These are phyloP conservation scores for Noctuana brunneofusca DNA, from an alignment of 2,888 invertebrate species.

Conservation along the genomic window DNA sequence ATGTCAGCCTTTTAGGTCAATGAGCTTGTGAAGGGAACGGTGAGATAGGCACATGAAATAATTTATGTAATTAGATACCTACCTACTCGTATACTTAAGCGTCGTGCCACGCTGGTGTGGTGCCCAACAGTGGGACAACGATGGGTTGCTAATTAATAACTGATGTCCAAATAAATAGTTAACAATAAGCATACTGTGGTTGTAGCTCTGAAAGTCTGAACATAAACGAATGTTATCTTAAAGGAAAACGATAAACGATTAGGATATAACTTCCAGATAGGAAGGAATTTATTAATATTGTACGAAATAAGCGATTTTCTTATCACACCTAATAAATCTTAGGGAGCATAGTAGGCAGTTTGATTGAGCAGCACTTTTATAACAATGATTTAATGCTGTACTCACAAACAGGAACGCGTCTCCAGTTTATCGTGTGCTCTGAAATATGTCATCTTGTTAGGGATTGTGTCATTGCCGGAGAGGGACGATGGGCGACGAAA, in stretches of 20 bases:
- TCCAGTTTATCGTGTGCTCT: conserved; percentile 27
- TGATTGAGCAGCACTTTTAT: conserved; percentile 27
- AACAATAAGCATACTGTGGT: background rate
- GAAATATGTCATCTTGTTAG: conserved; percentile 24
- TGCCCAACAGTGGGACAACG: too few species aligned
- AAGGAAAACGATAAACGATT: background rate
- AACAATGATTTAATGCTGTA: conserved; percentile 29
- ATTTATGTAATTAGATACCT: conserved; percentile 26
- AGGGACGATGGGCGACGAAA: background rate
- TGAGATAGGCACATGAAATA: conserved; percentile 26
- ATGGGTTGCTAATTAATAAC: too few species aligned
- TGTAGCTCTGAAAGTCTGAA: background rate
- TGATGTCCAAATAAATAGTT: too few species aligned
- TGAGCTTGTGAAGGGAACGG: conserved; percentile 16
- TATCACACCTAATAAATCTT: conserved; percentile 27
- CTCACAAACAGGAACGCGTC: conserved; percentile 32
- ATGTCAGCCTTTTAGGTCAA: conserved; percentile 31
- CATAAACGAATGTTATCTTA: background rate
- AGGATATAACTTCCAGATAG: background rate
- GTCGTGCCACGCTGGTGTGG: too few species aligned
- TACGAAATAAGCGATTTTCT: conserved; percentile 23
- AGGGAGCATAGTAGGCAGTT: conserved; percentile 16
- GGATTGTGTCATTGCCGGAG: background rate
- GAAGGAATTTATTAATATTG: background rate
- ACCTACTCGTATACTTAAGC: background rate